phyloP scores from a whole-genome alignment of 2,113 vertebrate species.

The Butorides virescens region DNA sequence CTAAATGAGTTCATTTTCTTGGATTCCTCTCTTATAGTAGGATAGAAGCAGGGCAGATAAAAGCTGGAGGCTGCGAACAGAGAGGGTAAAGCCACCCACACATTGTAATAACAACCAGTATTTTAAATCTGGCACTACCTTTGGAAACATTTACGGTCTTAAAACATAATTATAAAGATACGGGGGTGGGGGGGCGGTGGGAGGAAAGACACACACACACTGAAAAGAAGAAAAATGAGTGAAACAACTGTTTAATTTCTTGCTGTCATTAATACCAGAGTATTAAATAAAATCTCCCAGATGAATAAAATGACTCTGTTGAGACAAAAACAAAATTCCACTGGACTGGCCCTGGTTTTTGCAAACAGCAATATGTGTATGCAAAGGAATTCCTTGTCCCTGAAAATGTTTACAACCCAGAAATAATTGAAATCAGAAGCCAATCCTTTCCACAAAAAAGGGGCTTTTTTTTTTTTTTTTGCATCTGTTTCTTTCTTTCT shows the following conservation, averaged over 20 bases:
- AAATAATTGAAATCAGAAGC: slow-evolving; percentile 74
- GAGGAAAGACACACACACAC: slow-evolving; percentile 35
- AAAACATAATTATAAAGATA: slow-evolving; percentile 65
- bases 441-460: neutral
- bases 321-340: slow-evolving; percentile 71
- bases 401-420: slow-evolving; percentile 72
- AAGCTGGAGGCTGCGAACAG: slow-evolving; percentile 5
- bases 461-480: no score
- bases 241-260: slow-evolving; percentile 62
- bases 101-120: slow-evolving; percentile 49
- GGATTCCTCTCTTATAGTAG: neutral
- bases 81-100: slow-evolving; percentile 50
- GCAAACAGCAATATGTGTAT: slow-evolving; percentile 62
- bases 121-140: slow-evolving; percentile 58
- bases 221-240: slow-evolving; percentile 43
- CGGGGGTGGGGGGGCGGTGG: neutral
- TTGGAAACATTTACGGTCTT: slow-evolving; percentile 61
- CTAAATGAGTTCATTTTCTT: neutral
- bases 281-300: slow-evolving; percentile 63
- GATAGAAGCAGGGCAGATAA: slow-evolving; percentile 23
- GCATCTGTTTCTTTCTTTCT: neutral
- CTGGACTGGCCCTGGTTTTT: slow-evolving; percentile 48
- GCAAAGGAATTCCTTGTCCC: slow-evolving; percentile 67
- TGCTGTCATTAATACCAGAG: slow-evolving; percentile 50
- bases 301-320: slow-evolving; percentile 49